Conservation (phyloP, 37 sponge, comb jelly and placozoan genomes). For the Halisarca cf. caerulea region DNA sequence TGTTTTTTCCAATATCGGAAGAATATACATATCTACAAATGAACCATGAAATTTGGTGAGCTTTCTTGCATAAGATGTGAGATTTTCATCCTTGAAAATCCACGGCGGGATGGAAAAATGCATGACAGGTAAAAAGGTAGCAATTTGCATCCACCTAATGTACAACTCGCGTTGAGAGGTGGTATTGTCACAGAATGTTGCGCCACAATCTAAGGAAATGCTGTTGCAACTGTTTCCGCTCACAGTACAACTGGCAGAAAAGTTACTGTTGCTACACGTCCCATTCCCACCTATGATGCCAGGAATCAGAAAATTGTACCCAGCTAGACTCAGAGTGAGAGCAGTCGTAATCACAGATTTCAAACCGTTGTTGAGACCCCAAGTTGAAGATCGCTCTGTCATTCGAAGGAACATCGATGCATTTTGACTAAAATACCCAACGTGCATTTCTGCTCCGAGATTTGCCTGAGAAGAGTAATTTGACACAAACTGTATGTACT, state of each 20-base stretch:
- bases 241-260: not conserved
- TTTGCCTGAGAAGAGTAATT: not conserved
- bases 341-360: constrained; percentile 70
- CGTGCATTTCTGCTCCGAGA: constrained; percentile 56
- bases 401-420: constrained; percentile 59
- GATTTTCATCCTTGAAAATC: not conserved
- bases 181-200: not conserved
- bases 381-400: constrained; percentile 48
- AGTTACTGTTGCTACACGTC: not conserved
- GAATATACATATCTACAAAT: constrained; percentile 19
- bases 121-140: constrained; percentile 80
- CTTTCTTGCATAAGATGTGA: constrained; percentile 20
- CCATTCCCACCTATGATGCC: constrained; percentile 72
- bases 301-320: constrained; percentile 83
- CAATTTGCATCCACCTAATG: constrained; percentile 79
- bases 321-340: constrained; percentile 72
- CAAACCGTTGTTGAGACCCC: constrained; percentile 74
- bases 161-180: constrained; percentile 47
- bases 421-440: constrained; percentile 76
- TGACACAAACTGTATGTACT: constrained; percentile 55
- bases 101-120: constrained; percentile 84
- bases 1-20: constrained; percentile 24
- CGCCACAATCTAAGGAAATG: not conserved
- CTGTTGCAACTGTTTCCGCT: not conserved
- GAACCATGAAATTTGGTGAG: constrained; percentile 40